A percentile compares a stretch with the other conserved stretches of the same genome.
These are phyloP conservation scores for Thalassoma bifasciatum DNA, from an alignment of 2,113 vertebrate genomes.

Conservation along the genomic window DNA sequence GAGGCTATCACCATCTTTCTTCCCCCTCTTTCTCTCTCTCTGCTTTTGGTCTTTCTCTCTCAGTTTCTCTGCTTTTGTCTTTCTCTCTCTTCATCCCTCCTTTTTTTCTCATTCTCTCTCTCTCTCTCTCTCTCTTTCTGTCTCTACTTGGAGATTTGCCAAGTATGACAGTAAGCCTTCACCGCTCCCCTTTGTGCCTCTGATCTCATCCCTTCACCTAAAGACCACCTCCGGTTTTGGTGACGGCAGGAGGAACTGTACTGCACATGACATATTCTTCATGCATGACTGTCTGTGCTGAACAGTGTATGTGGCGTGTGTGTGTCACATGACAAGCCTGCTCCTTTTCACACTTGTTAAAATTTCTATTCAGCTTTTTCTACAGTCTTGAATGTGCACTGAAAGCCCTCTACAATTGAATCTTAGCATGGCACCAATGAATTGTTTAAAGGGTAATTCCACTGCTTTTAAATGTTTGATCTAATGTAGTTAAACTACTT, in stretches of 20 bases:
- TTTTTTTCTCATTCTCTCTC: not conserved
- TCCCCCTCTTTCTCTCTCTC: conserved; percentile 1
- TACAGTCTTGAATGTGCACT: not conserved
- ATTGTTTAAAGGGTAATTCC: not conserved
- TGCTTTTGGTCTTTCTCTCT: conserved; percentile 27
- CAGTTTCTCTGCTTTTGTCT: conserved; percentile 4
- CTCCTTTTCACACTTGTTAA: not conserved
- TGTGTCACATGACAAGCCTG: not conserved
- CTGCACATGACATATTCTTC: not conserved
- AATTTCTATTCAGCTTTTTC: not conserved
- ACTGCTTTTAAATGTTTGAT: not conserved
- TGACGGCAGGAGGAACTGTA: not conserved
- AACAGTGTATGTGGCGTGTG: conserved; percentile 7
- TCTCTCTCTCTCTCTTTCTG: not conserved
- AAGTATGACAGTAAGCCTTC: conserved; percentile 57
- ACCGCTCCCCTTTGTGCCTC: conserved; percentile 38
- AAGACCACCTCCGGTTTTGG: conserved; percentile 18
- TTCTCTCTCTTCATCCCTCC: conserved; percentile 6
- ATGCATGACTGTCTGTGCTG: too few species aligned
- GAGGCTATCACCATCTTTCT: conserved; percentile 44
- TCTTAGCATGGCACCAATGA: not conserved
- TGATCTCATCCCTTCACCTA: conserved; percentile 44
- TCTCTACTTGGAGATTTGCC: conserved; percentile 47
- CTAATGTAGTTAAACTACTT: not conserved
- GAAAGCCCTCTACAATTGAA: not conserved